These are phyloP conservation scores for Passer domesticus DNA, from an alignment of 2,113 vertebrate genomes.

Conservation along the genomic window DNA sequence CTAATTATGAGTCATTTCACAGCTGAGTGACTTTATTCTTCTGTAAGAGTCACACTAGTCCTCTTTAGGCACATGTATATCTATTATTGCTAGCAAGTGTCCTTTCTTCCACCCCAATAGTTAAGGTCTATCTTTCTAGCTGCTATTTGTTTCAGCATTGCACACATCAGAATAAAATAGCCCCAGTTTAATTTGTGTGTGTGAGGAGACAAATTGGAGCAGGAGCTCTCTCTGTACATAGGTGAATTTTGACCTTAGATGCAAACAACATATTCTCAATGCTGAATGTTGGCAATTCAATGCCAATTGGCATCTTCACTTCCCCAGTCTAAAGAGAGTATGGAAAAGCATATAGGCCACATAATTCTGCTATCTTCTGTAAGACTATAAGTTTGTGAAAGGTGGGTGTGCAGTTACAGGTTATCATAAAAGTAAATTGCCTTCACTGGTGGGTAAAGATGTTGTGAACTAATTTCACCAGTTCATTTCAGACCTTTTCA, in stretches of 20 bases:
- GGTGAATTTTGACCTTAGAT: neutral
- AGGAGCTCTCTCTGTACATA: neutral
- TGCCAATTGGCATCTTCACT: neutral
- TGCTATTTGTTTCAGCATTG: neutral
- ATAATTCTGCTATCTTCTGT: neutral
- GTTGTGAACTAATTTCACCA: constrained; percentile 59
- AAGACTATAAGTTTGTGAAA: neutral
- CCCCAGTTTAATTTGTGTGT: neutral
- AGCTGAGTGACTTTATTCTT: constrained; percentile 43
- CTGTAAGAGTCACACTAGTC: constrained; percentile 6
- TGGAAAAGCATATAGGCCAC: neutral
- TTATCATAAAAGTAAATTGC: constrained; percentile 37
- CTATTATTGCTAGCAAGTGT: neutral
- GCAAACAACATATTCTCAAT: neutral
- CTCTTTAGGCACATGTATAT: neutral
- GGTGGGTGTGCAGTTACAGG: neutral
- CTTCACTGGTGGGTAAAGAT: constrained; percentile 57
- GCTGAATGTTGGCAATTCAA: neutral
- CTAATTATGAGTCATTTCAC: constrained; percentile 57
- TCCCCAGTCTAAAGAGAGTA: neutral
- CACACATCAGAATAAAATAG: neutral
- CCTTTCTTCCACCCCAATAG: constrained; percentile 7
- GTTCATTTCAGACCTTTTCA: constrained; percentile 68
- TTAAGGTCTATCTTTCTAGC: neutral
- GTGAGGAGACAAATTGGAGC: neutral